These are phyloP conservation scores for Lerema accius DNA, from an alignment of 1,140 invertebrate species.

Conservation along the genomic window DNA sequence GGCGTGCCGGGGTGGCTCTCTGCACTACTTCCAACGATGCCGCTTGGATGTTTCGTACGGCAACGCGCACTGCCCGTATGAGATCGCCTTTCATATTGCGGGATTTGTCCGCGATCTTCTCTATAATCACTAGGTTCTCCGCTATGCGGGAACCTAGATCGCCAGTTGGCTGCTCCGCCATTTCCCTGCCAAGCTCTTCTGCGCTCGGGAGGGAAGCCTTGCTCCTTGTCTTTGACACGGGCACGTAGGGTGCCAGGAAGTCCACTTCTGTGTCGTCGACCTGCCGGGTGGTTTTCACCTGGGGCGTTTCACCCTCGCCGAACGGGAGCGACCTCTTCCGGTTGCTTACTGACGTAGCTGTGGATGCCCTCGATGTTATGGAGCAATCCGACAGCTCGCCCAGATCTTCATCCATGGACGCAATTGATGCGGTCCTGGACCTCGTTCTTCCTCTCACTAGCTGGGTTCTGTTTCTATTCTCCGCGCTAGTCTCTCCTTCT, in stretches of 20 bases:
- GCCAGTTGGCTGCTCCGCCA: background rate
- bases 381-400: no score
- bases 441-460: no score
- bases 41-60: background rate
- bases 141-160: background rate
- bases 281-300: background rate
- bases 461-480: no score
- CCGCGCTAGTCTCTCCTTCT: no score
- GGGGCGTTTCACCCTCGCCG: background rate
- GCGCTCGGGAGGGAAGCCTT: background rate
- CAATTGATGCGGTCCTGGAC: no score
- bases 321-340: conserved; percentile 1
- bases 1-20: background rate
- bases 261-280: background rate
- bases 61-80: background rate
- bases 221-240: background rate
- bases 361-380: background rate
- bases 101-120: background rate
- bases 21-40: background rate
- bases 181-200: background rate
- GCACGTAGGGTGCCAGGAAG: conserved; percentile 10
- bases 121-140: background rate
- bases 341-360: conserved; percentile 3
- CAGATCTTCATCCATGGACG: no score
- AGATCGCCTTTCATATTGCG: background rate